Evolutionary conservation across 2,797 vertebrate genomes (phyloP), one percentile per base, ranked within the genome.

Genomic region (Cynopterus sphinx): DNA sequence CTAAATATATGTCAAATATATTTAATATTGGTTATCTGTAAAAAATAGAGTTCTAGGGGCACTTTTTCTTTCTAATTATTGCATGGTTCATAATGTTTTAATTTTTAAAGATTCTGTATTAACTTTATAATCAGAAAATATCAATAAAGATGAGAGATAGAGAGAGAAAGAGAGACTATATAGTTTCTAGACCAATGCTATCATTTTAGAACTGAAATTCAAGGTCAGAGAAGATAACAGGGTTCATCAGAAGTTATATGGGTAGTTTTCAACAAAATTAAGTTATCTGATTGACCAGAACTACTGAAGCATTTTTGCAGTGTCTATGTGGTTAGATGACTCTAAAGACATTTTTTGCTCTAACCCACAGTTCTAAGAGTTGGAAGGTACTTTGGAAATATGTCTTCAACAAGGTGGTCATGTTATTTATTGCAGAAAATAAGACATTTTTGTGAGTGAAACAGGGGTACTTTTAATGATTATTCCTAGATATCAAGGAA

Each of bases 91-190:
- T 55, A 81, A 39, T 71, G 31, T 61, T 96, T 91, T 55, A 55
- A 15, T 61, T 85, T 93, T 67, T 71, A 46, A 86, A 91, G 13
- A 79, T 39, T 86, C 83, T 36, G 0, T 63, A 55, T 49, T 95
- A 87, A 91, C 75, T 83, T 90, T 86, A 0, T 91, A 92, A 84
- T 89, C 33, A 91, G 4, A 96, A 94, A 92, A 86, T 88, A 88
- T 24, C 19, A 95, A 31, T 68, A 87, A 88, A 63, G 31, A 55
- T 31, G 70, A 59, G 31, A 87, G 49, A 86, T 55, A 41, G 10
- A 43, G 46, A 83, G 49, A 77, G 15, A 82, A 7, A 24, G 43
- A 74, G 8, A 77, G 3, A 71, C 36, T 31, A 36, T 31, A 17
- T 6, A 71, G 36, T 5, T 73, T 81, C 33, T 70, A 63, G 41